Evolutionary conservation across 2,888 invertebrate genomes (phyloP), one percentile per base, ranked within the genome.

Genomic region (Polyommatus icarus): DNA sequence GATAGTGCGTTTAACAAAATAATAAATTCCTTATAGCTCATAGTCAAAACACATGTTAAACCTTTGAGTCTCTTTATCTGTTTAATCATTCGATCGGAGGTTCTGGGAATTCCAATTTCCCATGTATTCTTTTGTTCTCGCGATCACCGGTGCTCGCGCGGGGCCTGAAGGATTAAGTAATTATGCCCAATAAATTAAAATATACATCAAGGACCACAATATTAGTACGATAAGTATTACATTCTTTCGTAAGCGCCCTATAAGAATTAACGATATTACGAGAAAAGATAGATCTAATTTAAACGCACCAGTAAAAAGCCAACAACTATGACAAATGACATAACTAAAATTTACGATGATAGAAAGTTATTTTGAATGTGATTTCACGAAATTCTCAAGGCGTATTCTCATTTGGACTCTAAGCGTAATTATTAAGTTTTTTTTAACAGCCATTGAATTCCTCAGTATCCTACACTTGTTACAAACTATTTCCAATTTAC

Each of bases 401-500:
- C 10, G 20, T 7, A 8, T 20, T 61, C 24, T 61, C 0, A 24
- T 8, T 20, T 54, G 54, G 54, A 15, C 54, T 54, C 54, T 54
- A 54, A 54, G 54, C 54, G 54, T 54, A 54, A 24, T 67, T 24
- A 24, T 67, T 24, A 67, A 67, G 24, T 29, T 24, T 20, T 54
- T 54, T 59, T 59, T 24, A 29, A 67, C 61, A 67, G 24, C 61
- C 61, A 24, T 67, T 24, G 12, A 67, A 29, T 29, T 67, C 67
- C 29, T 32, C 67, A 32, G 67, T 67, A 67, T 32, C 20, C 61
- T 24, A 24, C 10, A 24, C 24, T 24, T 3, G 61, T 24, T 61
- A 61, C 61, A 29, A n/a, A 61, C 61, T 61, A 61, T 61, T 24
- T 24, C 61, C 24, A 24, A 61, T 61, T 61, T 24, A 61, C 61